Base-by-base conservation (phyloP, 2,797 vertebrate species). In the Sphaeramia orbicularis region DNA sequence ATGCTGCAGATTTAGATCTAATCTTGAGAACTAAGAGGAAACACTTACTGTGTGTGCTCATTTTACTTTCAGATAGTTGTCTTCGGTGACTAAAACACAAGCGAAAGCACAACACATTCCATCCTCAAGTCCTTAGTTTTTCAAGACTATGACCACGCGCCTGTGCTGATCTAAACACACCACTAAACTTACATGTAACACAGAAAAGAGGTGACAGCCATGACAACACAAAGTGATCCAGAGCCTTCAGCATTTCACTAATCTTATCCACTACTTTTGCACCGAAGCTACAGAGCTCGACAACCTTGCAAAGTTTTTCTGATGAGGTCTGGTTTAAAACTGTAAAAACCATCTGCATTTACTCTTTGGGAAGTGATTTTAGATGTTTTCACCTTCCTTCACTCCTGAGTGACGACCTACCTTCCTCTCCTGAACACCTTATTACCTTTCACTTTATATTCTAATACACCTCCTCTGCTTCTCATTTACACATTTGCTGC, bases 401-500 rank as follows among this genome's bases (percentile, higher is more conserved):
- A 11, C 49, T 38, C 21, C 35, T 7, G 21, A 45, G 66, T 11
- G 21, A 62, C 56, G 65, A 60, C 60, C 37, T 24, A 30, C 45
- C 47, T 65, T 30, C 30, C 24, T 38, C 63, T 27, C 30, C 59
- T 53, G 58, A 63, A 44, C 60, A 56, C 59, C n/a, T 19, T 45
- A 35, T 35, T 35, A 35, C 9, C 32, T 35, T 35, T 35, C 32
- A 35, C 32, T 35, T 35, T 35, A 35, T 35, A 35, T 35, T 35
- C 32, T 35, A 35, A 35, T 37, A 42, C 30, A 19, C 12, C 14
- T 32, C 38, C 45, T 16, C 63, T 7, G 58, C 4, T 3, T 58
- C 65, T 27, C 60, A 24, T 72, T 76, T 44, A 1, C 9, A 15
- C 7, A 48, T 73, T 73, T 58, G 48, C 15, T 78, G 70, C 45